Evolutionary conservation across 2,888 invertebrate species (phyloP).

Genomic region (Corythucha ciliata): DNA sequence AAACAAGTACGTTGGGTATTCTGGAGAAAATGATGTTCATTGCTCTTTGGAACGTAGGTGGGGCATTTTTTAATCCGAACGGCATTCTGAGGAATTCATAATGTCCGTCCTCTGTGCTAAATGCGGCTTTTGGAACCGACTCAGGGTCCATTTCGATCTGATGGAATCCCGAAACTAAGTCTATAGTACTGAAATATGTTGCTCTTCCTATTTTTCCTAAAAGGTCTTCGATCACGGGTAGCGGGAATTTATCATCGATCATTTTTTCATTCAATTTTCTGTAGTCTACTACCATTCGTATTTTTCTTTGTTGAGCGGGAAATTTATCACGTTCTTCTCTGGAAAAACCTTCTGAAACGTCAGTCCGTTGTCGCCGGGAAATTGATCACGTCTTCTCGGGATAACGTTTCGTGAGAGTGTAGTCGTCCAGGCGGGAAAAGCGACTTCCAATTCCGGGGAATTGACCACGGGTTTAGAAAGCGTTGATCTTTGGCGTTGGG

Average conservation of each 20-base stretch:
- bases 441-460: no score
- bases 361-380: no score
- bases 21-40: neutral
- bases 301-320: no score
- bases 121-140: slow-evolving; percentile 1
- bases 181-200: slow-evolving; percentile 5
- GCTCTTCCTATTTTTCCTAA: slow-evolving; percentile 2
- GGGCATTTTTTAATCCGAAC: neutral
- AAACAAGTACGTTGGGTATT: neutral
- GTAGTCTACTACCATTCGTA: slow-evolving; percentile 1
- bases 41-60: slow-evolving; percentile 1
- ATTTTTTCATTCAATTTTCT: slow-evolving; percentile 4
- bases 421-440: no score
- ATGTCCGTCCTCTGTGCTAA: neutral
- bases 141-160: slow-evolving; percentile 5
- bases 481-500: no score
- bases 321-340: no score
- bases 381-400: no score
- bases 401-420: no score
- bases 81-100: slow-evolving; percentile 1
- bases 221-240: slow-evolving; percentile 7
- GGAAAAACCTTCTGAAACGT: no score
- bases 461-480: no score
- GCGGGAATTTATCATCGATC: neutral
- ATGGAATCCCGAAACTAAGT: neutral